Evolutionary conservation across 23 tunicate genomes (phyloP), one percentile per base, ranked within the genome.

Genomic region (Ascidia mentula): DNA sequence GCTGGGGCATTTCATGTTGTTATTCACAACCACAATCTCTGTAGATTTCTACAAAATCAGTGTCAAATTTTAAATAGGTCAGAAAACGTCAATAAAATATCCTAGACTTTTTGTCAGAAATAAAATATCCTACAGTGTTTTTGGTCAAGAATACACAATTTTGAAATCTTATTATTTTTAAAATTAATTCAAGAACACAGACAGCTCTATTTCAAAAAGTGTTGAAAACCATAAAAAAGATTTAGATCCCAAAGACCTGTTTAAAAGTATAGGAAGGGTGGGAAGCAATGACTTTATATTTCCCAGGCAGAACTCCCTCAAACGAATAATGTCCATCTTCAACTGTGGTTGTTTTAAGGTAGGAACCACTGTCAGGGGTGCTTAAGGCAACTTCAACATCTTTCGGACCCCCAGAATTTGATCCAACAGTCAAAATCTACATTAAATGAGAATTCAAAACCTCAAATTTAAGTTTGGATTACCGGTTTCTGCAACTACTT

Each of bases 221-320:
- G n/a, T n/a, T n/a, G n/a, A n/a, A n/a, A n/a, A n/a, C n/a, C n/a
- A n/a, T 32, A 40, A 26, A 42, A 42, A 42, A 42, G 53, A 15
- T 42, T 9, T 15, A 42, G 12, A 15, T 42, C 53, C 53, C 53
- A 42, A 42, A 34, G 37, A 88, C 98, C 84, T 93, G 75, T 69
- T 84, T 53, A 80, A 93, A 88, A n/a, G 79, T 46, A 59, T 61
- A 93, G 0, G 77, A 84, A 28, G 80, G 40, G 72, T 88, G 87
- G 37, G 87, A 80, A 9, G 93, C 98, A 28, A 33, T 38, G 18
- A 88, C 72, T 71, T 80, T 42, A 72, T 93, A 93, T 31, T 37
- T 13, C 0, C 98, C 98, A 40, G 93, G 89, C 30, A 79, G 77
- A 37, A 88, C 89, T 32, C 89, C 86, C 24, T 46, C 70, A 81